phyloP scores from a whole-genome alignment of 1,140 invertebrate genomes.

The Pachypsylla venusta region DNA sequence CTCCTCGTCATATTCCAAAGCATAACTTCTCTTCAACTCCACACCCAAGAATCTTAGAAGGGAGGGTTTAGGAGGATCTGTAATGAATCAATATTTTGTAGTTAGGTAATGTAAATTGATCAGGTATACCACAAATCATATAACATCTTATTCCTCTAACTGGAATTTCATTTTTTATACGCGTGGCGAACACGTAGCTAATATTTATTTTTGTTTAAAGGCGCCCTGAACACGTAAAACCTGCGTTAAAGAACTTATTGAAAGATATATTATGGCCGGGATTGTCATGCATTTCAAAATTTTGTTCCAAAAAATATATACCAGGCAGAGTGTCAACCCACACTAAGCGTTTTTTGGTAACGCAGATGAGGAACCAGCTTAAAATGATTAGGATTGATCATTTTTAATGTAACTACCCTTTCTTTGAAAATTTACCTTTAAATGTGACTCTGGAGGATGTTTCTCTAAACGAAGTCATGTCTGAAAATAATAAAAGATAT shows the following conservation, averaged over 20 bases:
- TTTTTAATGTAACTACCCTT: not conserved
- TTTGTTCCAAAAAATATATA: not conserved
- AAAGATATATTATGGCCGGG: not conserved
- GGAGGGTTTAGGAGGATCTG: slow-evolving; percentile 31
- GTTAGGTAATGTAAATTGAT: not conserved
- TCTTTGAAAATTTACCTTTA: not conserved
- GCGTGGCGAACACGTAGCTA: no score
- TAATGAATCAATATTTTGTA: slow-evolving; percentile 10
- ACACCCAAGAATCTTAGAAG: slow-evolving; percentile 61
- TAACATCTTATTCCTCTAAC: not conserved
- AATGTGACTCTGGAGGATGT: slow-evolving; percentile 3
- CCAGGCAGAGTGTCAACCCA: not conserved
- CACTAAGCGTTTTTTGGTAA: not conserved
- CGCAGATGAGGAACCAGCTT: not conserved
- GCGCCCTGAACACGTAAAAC: no score
- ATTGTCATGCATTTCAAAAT: not conserved
- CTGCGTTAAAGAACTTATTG: not conserved
- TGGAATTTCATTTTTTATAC: not conserved
- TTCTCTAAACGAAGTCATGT: slow-evolving; percentile 1
- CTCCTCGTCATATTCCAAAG: slow-evolving; percentile 85
- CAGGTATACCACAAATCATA: not conserved
- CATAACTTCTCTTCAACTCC: slow-evolving; percentile 80
- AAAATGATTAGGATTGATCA: not conserved
- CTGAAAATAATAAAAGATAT: no score
- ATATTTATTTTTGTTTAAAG: no score